A percentile compares a stretch with the other conserved stretches of the same genome.
phyloP scores from a whole-genome alignment of 2,888 invertebrate genomes.

The Sinotaia quadrata region DNA sequence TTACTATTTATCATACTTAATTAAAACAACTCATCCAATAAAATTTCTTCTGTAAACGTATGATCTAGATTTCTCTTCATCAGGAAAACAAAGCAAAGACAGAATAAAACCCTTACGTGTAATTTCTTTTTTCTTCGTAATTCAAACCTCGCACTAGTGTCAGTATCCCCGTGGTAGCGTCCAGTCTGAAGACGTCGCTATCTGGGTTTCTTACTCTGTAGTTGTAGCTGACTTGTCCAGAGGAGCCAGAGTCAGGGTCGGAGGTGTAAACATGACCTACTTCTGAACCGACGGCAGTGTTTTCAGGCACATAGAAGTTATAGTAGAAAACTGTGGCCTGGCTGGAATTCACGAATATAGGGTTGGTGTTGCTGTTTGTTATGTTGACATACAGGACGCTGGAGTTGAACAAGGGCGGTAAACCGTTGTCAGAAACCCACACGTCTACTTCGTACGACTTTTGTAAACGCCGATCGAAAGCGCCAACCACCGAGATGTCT shows the following conservation, averaged over 20 bases:
- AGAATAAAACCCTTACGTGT: too few species aligned
- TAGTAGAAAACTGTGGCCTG: slow-evolving; percentile 12
- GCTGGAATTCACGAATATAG: slow-evolving; percentile 28
- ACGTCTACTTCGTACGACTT: slow-evolving; percentile 30
- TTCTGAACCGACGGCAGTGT: slow-evolving; percentile 18
- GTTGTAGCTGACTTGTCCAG: slow-evolving; percentile 32
- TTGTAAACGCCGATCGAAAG: slow-evolving; percentile 33
- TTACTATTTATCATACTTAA: too few species aligned
- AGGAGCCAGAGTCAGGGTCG: slow-evolving; percentile 40
- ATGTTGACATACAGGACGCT: slow-evolving; percentile 29
- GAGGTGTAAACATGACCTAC: slow-evolving; percentile 31
- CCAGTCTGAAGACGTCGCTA: background rate
- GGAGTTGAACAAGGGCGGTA: slow-evolving; percentile 29
- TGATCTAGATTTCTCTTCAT: too few species aligned
- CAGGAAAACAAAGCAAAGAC: too few species aligned
- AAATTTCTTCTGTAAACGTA: too few species aligned
- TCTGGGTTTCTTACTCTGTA: slow-evolving; percentile 17
- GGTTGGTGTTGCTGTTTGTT: slow-evolving; percentile 36
- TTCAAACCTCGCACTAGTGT: slow-evolving; percentile 9
- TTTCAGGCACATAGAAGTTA: slow-evolving; percentile 33
- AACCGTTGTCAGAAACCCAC: slow-evolving; percentile 36
- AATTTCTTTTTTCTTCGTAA: slow-evolving; percentile 19
- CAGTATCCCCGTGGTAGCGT: slow-evolving; percentile 18
- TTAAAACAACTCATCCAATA: too few species aligned
- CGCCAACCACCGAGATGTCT: slow-evolving; percentile 25